phyloP scores from a whole-genome alignment of 1,140 invertebrate genomes.

The Drosophila ambigua region DNA sequence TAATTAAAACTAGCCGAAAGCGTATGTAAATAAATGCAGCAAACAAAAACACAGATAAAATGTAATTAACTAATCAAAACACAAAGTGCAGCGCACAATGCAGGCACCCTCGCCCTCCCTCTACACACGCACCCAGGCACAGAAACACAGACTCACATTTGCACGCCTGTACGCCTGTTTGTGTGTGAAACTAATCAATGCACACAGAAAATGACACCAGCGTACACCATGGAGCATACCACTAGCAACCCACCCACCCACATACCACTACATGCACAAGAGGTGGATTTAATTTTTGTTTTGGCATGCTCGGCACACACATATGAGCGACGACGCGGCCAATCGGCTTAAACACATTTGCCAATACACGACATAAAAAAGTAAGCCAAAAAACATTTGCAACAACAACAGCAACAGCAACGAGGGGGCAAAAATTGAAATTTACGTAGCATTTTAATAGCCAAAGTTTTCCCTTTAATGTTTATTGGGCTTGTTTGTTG shows the following conservation, averaged over 20 bases:
- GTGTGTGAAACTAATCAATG: slow-evolving; percentile 67
- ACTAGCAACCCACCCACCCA: too few relatives aligned
- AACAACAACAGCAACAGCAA: slow-evolving; percentile 16
- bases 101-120: background rate
- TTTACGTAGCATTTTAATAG: slow-evolving; percentile 81
- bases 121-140: background rate
- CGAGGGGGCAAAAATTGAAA: slow-evolving; percentile 60
- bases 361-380: slow-evolving; percentile 51
- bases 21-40: slow-evolving; percentile 61
- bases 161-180: background rate
- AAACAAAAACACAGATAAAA: slow-evolving; percentile 72
- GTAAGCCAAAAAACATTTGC: slow-evolving; percentile 13
- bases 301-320: slow-evolving; percentile 37
- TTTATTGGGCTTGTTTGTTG: slow-evolving; percentile 76
- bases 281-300: slow-evolving; percentile 45
- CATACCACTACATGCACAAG: background rate
- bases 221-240: too few relatives aligned
- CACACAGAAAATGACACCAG: slow-evolving; percentile 35
- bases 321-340: slow-evolving; percentile 24
- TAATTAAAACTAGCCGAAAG: slow-evolving; percentile 70
- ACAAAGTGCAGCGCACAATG: slow-evolving; percentile 44
- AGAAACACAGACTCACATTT: background rate
- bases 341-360: slow-evolving; percentile 66
- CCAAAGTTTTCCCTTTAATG: slow-evolving; percentile 79
- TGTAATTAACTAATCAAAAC: slow-evolving; percentile 80